A percentile compares a stretch with the other conserved stretches of the same genome.
Evolutionary conservation across 1,140 invertebrate genomes (phyloP).

Genomic region (Drosophila repletoides): DNA sequence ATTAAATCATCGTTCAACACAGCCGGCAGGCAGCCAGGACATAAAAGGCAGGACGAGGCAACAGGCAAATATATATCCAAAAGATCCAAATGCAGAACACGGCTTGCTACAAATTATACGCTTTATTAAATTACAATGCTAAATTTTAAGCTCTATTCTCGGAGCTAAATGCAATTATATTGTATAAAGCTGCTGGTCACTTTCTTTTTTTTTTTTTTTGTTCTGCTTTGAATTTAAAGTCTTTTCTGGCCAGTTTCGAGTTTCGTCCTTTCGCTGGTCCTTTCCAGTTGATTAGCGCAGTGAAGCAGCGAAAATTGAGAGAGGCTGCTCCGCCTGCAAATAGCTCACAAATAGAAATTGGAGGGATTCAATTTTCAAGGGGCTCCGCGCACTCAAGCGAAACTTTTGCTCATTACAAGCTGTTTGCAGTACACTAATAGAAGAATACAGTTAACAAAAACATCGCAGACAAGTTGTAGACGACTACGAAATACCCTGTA

Average conservation of each 20-base stretch:
- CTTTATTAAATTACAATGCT: conserved; percentile 66
- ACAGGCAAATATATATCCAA: conserved; percentile 32
- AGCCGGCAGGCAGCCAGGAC: background rate
- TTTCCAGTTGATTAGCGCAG: conserved; percentile 45
- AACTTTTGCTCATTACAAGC: conserved; percentile 44
- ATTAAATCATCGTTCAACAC: conserved; percentile 30
- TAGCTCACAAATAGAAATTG: conserved; percentile 29
- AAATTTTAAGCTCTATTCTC: conserved; percentile 28
- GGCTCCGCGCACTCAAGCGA: conserved; percentile 34
- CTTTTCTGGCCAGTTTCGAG: background rate
- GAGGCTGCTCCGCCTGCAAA: no score
- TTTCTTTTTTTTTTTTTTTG: conserved; percentile 2
- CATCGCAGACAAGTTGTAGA: background rate
- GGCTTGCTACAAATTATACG: conserved; percentile 60
- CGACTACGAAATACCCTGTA: background rate
- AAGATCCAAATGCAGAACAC: conserved; percentile 39
- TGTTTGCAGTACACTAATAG: conserved; percentile 16
- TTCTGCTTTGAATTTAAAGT: background rate
- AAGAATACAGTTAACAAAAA: background rate
- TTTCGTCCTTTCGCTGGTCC: conserved; percentile 10
- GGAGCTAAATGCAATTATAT: conserved; percentile 50
- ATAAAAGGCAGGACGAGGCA: conserved; percentile 1
- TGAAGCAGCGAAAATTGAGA: conserved; percentile 32
- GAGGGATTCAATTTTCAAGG: conserved; percentile 26
- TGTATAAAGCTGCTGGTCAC: conserved; percentile 30